Base-by-base conservation (phyloP, 2,113 vertebrate genomes). In the Narcine bancroftii region DNA sequence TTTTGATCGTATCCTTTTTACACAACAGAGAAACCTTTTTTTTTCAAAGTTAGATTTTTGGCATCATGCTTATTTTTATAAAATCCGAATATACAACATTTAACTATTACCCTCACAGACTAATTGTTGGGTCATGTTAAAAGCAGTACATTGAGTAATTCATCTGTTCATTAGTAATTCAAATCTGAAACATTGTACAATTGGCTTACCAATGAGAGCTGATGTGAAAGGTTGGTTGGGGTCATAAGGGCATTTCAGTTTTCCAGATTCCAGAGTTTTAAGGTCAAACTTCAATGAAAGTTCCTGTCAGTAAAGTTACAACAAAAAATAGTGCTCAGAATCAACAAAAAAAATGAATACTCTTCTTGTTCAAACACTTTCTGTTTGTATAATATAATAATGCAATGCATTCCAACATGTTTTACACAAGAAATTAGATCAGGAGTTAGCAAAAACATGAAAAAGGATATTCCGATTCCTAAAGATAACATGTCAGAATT, bases 171-270 rank as follows among this genome's bases (percentile, higher is more conserved):
- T 89, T 39, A 65, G 13, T 33, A 15, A 9, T 65, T 89, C 85
- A 89, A 0, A 33, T 89, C 36, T 56, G 63, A 63, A 71, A 42
- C 56, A 39, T 21, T 36, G 21, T 77, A 47, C 42, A 63, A 63
- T 26, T 63, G 29, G 72, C 95, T 95, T 94, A 98, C 97, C 97
- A 0, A 96, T 93, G 33, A 98, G 96, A 15, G 94, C 93, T 0
- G 96, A 97, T 0, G 97, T 95, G 92, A 98, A 98, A 0, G 96
- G 94, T 3, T 97, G 97, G 0, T 93, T 95, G 89, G 97, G 97
- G 93, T 97, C 97, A 94, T 96, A 98, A 0, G 97, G 97, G 94
- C 97, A 98, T 83, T 97, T 97, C 89, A 97, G 97, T 95, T 95
- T 93, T 21, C 97, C 97, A 0, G 97, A 97, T 85, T 97, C 96